A percentile compares a stretch with the other conserved stretches of the same genome.
phyloP scores from a whole-genome alignment of 23 tunicate species.

The Clavelina lepadiformis region DNA sequence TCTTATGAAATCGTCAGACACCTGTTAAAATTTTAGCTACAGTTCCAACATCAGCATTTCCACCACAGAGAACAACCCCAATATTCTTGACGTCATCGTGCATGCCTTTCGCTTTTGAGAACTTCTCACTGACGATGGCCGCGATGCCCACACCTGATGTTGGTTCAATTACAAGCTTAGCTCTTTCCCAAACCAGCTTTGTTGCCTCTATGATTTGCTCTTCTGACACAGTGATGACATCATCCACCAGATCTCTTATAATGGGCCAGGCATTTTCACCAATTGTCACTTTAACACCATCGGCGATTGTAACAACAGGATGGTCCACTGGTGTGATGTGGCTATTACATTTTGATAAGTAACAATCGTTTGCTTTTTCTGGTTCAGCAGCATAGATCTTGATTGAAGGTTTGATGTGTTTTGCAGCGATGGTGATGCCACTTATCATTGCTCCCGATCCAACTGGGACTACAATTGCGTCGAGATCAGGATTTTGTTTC shows the following conservation, averaged over 20 bases:
- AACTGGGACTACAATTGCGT: conserved; percentile 80
- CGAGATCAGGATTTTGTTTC: conserved; percentile 75
- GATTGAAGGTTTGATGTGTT: conserved; percentile 54
- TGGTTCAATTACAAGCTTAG: conserved; percentile 89
- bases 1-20: too few species aligned
- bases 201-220: conserved; percentile 78
- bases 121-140: conserved; percentile 42
- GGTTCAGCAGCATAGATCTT: conserved; percentile 98
- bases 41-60: conserved; percentile 65
- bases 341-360: conserved; percentile 52
- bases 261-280: conserved; percentile 97
- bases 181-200: conserved; percentile 72
- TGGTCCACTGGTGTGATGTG: conserved; percentile 20
- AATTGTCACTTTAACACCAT: conserved; percentile 78
- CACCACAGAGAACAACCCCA: conserved; percentile 93
- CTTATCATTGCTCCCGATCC: conserved; percentile 93
- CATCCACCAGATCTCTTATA: conserved; percentile 86
- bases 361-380: conserved; percentile 82
- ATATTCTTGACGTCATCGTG: conserved; percentile 42
- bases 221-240: conserved; percentile 88
- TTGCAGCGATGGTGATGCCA: conserved; percentile 88
- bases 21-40: too few species aligned
- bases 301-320: conserved; percentile 75
- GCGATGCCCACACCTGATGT: conserved; percentile 94
- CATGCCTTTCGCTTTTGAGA: conserved; percentile 4